Conservation (phyloP, 2,797 vertebrate species). For the Netta rufina region DNA sequence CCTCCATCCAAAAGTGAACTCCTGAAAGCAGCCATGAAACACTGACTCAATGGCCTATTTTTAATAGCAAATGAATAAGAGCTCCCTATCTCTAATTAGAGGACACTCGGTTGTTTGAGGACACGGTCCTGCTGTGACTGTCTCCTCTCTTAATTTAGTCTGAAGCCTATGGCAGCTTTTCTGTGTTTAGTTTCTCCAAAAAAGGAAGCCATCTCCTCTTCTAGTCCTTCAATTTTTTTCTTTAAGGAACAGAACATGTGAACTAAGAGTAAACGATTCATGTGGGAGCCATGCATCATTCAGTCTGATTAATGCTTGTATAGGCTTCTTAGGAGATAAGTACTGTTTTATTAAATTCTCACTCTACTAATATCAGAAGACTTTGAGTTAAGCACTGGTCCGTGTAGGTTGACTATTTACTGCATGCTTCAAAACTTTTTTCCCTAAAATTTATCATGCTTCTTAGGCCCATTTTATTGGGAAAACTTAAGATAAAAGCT, state of each 20-base stretch:
- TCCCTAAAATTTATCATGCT: not conserved
- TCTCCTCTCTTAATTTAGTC: not conserved
- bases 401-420: not conserved
- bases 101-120: not conserved
- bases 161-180: not conserved
- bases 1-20: not conserved
- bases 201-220: not conserved
- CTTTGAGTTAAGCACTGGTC: not conserved
- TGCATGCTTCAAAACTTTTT: not conserved
- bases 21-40: not conserved
- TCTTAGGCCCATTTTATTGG: not conserved
- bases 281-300: not conserved
- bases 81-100: not conserved
- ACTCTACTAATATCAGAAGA: not conserved
- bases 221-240: not conserved
- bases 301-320: not conserved
- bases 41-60: not conserved
- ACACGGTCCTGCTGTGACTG: not conserved
- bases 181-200: not conserved
- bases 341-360: constrained; percentile 47
- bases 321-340: not conserved
- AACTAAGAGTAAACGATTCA: not conserved
- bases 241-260: not conserved
- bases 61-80: not conserved
- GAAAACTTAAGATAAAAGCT: not conserved